These are phyloP conservation scores for Polyergus mexicanus DNA, from an alignment of 1,140 invertebrate species.

Conservation along the genomic window DNA sequence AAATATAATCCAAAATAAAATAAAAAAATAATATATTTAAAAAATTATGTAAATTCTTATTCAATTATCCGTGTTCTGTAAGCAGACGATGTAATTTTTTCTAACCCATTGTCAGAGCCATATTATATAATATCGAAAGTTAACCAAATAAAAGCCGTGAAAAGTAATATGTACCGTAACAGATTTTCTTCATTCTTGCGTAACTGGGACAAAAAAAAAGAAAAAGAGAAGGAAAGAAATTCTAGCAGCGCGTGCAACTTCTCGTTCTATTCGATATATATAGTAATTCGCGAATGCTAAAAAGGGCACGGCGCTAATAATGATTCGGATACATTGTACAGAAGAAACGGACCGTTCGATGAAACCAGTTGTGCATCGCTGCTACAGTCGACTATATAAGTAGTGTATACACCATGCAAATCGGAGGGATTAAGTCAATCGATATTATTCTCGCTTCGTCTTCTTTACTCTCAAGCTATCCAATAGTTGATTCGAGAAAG, in stretches of 20 bases:
- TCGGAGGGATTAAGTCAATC: background rate
- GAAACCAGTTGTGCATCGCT: slow-evolving; percentile 67
- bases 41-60: too few relatives aligned
- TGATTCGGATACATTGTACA: slow-evolving; percentile 66
- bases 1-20: too few relatives aligned
- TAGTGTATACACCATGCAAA: background rate
- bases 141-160: background rate
- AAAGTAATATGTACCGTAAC: background rate
- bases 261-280: background rate
- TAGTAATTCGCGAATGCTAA: slow-evolving; percentile 15
- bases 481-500: background rate
- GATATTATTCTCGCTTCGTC: background rate
- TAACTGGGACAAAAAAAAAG: slow-evolving; percentile 34
- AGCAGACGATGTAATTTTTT: background rate
- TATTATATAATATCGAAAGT: background rate
- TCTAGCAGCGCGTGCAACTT: background rate
- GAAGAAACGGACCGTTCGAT: slow-evolving; percentile 64
- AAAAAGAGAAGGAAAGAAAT: background rate
- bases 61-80: background rate
- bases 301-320: slow-evolving; percentile 13
- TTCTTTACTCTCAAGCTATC: background rate
- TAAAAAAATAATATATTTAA: too few relatives aligned
- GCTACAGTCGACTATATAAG: slow-evolving; percentile 1
- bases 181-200: slow-evolving; percentile 9
- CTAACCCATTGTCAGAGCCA: background rate